Percentiles rank a stretch among this genome's conserved stretches.
Conservation (phyloP, 2,113 vertebrate genomes). For the Anarrhichthys ocellatus region DNA sequence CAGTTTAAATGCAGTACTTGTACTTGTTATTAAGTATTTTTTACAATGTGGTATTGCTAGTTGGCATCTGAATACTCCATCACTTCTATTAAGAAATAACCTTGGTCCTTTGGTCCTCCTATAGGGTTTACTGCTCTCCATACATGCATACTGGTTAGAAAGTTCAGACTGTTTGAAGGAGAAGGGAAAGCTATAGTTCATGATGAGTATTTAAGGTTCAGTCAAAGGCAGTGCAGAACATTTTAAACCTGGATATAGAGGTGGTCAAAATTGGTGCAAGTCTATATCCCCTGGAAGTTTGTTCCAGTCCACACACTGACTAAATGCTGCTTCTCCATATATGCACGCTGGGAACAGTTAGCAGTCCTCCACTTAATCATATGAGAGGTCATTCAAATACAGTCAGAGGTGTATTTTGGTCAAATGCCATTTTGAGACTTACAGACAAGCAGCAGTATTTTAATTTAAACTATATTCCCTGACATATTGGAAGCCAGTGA, state of each 20-base stretch:
- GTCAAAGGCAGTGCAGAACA: not conserved
- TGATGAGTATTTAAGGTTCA: not conserved
- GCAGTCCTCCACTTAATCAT: not conserved
- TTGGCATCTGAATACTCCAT: not conserved
- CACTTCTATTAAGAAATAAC: not conserved
- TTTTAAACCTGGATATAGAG: not conserved
- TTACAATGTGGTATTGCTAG: not conserved
- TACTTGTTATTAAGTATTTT: not conserved
- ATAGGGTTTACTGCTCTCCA: not conserved
- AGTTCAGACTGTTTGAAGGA: not conserved
- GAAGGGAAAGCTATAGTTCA: not conserved
- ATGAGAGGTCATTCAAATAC: not conserved
- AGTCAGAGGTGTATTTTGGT: too few species aligned
- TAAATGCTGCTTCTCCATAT: not conserved
- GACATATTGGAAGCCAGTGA: not conserved
- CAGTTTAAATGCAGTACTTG: not conserved
- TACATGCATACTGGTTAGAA: not conserved
- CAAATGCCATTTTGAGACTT: not conserved
- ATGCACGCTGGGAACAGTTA: not conserved
- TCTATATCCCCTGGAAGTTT: not conserved
- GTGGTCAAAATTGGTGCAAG: not conserved
- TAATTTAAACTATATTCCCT: not conserved
- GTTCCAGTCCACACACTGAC: not conserved
- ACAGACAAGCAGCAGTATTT: not conserved
- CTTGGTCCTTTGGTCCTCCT: not conserved